Percentiles rank a stretch among this genome's conserved stretches.
phyloP scores from a whole-genome alignment of 2,113 vertebrate genomes.

The Macquaria ambigua region DNA sequence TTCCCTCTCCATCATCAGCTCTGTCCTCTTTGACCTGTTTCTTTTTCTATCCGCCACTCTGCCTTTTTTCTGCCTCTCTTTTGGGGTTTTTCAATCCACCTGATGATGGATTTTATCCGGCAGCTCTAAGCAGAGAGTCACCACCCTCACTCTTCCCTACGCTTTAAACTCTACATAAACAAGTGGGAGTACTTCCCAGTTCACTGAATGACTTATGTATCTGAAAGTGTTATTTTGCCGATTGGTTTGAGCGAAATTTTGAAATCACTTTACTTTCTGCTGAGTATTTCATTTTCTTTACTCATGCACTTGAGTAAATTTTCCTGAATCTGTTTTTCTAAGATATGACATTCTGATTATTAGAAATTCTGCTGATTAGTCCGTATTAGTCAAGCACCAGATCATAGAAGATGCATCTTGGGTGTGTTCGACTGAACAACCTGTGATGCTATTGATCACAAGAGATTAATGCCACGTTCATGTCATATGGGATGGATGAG shows the following conservation, averaged over 20 bases:
- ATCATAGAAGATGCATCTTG: neutral
- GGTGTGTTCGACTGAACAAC: neutral
- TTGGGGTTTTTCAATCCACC: slow-evolving; percentile 1
- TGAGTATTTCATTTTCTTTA: neutral
- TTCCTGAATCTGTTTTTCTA: neutral
- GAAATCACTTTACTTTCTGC: neutral
- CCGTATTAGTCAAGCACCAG: neutral
- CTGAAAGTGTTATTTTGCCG: neutral
- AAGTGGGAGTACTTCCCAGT: neutral
- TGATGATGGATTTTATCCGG: slow-evolving; percentile 18
- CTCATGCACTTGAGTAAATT: neutral
- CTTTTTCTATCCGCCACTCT: neutral
- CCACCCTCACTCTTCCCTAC: neutral
- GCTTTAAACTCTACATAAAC: neutral
- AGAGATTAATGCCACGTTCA: neutral
- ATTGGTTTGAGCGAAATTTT: neutral
- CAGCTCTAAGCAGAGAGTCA: neutral
- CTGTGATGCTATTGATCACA: neutral
- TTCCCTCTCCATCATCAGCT: neutral
- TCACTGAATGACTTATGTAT: neutral
- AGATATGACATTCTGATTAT: neutral
- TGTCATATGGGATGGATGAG: neutral
- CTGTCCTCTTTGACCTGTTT: neutral
- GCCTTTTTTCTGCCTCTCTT: neutral
- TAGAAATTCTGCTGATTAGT: neutral